These are phyloP conservation scores for Tauraco erythrolophus DNA, from an alignment of 2,113 vertebrate genomes.

Conservation along the genomic window DNA sequence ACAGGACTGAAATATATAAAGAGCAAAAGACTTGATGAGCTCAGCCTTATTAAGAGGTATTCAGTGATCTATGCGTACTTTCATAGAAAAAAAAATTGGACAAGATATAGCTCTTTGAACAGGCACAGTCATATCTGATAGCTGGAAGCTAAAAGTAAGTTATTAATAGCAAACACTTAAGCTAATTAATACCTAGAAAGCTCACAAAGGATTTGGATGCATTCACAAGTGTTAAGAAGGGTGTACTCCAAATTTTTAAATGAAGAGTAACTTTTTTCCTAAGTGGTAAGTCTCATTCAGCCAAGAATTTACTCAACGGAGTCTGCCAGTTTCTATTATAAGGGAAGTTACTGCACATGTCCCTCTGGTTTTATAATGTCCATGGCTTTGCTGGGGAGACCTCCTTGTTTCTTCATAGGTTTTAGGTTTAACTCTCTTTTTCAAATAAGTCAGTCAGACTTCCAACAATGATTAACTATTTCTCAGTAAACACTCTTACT, in stretches of 20 bases:
- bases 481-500: background rate
- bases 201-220: background rate
- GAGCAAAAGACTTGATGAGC: background rate
- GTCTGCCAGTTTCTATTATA: background rate
- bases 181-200: background rate
- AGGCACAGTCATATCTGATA: background rate
- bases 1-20: background rate
- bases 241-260: background rate
- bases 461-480: background rate
- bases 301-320: background rate
- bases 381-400: background rate
- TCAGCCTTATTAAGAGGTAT: background rate
- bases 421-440: background rate
- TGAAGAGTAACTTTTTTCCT: background rate
- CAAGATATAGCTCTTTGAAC: background rate
- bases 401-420: background rate
- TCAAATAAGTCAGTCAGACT: background rate
- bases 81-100: background rate
- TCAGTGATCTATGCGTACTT: background rate
- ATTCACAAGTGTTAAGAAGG: background rate
- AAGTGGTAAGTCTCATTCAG: background rate
- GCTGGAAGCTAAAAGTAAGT: background rate
- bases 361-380: background rate
- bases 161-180: background rate
- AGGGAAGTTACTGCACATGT: background rate